phyloP scores from a whole-genome alignment of 1,140 invertebrate species.

The Oscheius sp. region DNA sequence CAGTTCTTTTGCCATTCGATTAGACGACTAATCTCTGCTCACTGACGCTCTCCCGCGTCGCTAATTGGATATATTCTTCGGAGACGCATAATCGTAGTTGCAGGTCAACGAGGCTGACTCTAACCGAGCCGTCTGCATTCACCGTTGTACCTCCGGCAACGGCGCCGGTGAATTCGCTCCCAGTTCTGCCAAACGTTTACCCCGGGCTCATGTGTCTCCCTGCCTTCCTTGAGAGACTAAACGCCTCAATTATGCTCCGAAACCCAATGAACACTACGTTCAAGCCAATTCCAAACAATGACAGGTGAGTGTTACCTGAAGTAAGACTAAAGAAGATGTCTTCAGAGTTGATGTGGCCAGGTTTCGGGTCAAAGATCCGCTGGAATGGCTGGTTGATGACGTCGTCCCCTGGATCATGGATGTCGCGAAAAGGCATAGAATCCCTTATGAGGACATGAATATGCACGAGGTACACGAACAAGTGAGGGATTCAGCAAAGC shows the following conservation, averaged over 20 bases:
- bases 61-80: not conserved
- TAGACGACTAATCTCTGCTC: not conserved
- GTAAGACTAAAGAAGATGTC: not conserved
- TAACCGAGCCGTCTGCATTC: constrained; percentile 21
- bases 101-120: constrained; percentile 23
- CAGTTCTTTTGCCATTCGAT: not conserved
- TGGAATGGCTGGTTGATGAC: constrained; percentile 55
- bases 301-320: constrained; percentile 25
- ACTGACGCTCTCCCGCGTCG: not conserved
- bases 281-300: constrained; percentile 54
- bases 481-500: constrained; percentile 2
- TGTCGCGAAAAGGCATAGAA: constrained; percentile 52
- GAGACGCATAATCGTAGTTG: constrained; percentile 4
- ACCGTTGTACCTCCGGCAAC: constrained; percentile 14
- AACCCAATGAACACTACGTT: constrained; percentile 41
- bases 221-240: constrained; percentile 38
- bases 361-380: constrained; percentile 52
- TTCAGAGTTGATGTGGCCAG: constrained; percentile 48
- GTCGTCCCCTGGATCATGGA: constrained; percentile 59
- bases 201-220: constrained; percentile 46
- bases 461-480: constrained; percentile 46
- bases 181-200: constrained; percentile 27
- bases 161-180: not conserved
- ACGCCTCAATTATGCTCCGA: constrained; percentile 39
- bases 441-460: constrained; percentile 56